Percentiles rank a stretch among this genome's conserved stretches.
phyloP scores from a whole-genome alignment of 2,113 vertebrate species.

The Hippoglossus stenolepis region DNA sequence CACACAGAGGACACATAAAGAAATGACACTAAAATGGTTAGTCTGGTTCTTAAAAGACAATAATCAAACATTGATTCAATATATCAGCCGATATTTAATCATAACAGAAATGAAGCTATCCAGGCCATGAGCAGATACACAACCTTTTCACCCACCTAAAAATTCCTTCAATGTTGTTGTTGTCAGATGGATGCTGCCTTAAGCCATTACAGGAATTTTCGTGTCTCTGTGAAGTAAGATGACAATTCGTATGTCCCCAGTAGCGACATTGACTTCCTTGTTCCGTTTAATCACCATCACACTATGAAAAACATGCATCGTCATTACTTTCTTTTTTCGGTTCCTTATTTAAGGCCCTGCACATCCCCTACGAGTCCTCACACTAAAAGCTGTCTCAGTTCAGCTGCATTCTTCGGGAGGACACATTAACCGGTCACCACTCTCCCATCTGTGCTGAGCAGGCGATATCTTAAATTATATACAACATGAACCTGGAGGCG shows the following conservation, averaged over 20 bases:
- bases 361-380: neutral
- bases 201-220: constrained; percentile 70
- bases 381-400: neutral
- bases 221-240: constrained; percentile 58
- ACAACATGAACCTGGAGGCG: no score
- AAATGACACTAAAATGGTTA: neutral
- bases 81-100: neutral
- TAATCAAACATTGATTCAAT: neutral
- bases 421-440: no score
- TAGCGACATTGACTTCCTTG: constrained; percentile 62
- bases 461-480: no score
- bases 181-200: constrained; percentile 36
- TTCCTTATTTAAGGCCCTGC: neutral
- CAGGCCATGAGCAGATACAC: neutral
- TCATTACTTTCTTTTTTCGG: neutral
- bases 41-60: neutral
- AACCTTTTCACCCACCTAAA: constrained; percentile 33
- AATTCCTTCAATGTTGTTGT: constrained; percentile 24
- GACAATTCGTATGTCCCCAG: constrained; percentile 51
- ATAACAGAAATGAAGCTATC: neutral
- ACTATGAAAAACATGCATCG: constrained; percentile 40
- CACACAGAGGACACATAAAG: neutral
- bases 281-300: constrained; percentile 43
- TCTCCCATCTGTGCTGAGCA: no score
- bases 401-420: no score